Conservation (phyloP, 2,797 vertebrate species). For the Leucoraja ocellata region DNA sequence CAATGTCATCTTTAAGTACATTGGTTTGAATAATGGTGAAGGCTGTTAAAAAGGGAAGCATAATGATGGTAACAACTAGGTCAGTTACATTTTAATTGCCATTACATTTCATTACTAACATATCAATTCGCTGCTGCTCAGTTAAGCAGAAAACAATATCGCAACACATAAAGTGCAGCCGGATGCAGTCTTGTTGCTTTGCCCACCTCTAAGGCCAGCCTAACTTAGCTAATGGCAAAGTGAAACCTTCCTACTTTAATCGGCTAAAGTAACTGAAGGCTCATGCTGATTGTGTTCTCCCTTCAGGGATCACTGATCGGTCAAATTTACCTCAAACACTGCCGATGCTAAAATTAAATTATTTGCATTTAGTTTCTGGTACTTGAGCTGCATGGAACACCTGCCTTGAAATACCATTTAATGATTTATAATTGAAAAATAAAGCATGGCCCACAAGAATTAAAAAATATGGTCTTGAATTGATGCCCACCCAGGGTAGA, state of each 20-base stretch:
- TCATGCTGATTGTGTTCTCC: slow-evolving; percentile 62
- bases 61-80: slow-evolving; percentile 90
- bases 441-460: neutral
- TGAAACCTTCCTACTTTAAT: slow-evolving; percentile 66
- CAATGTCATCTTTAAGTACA: slow-evolving; percentile 62
- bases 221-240: slow-evolving; percentile 57
- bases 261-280: slow-evolving; percentile 65
- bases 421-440: slow-evolving; percentile 42
- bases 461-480: neutral
- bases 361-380: slow-evolving; percentile 63
- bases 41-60: slow-evolving; percentile 74
- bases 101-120: slow-evolving; percentile 83
- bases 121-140: slow-evolving; percentile 85
- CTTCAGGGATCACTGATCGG: slow-evolving; percentile 61
- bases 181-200: slow-evolving; percentile 55
- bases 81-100: slow-evolving; percentile 98
- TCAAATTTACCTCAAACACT: slow-evolving; percentile 62
- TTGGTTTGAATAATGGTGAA: slow-evolving; percentile 76
- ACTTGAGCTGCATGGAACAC: slow-evolving; percentile 60
- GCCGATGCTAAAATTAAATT: slow-evolving; percentile 68
- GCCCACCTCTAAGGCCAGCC: slow-evolving; percentile 62
- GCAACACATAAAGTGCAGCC: slow-evolving; percentile 62
- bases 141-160: slow-evolving; percentile 82
- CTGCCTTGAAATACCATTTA: slow-evolving; percentile 62
- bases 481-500: neutral